Conservation (phyloP, 2,888 invertebrate genomes). For the Acanthosepion esculentum region DNA sequence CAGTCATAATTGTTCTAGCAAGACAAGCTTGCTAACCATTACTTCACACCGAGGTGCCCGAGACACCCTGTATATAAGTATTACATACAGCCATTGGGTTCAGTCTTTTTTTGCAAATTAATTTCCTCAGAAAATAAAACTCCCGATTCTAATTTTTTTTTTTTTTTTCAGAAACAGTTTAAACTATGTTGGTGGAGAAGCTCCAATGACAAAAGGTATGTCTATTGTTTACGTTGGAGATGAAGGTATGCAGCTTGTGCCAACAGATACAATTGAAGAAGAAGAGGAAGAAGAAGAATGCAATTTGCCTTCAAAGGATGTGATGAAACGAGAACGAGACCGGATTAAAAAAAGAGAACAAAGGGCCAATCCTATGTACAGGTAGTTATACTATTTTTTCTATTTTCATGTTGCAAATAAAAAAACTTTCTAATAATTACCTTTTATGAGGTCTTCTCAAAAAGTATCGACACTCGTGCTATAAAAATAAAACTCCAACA, state of each 20-base stretch:
- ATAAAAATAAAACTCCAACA: too few species aligned
- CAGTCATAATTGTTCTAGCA: too few species aligned
- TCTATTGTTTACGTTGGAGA: conserved; percentile 46
- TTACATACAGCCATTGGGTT: too few species aligned
- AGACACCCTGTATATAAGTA: too few species aligned
- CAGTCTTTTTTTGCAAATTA: not conserved
- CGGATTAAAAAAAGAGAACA: conserved; percentile 54
- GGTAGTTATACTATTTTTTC: conserved; percentile 48
- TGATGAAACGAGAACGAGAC: conserved; percentile 54
- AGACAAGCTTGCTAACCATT: too few species aligned
- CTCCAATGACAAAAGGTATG: conserved; percentile 37
- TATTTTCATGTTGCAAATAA: too few species aligned
- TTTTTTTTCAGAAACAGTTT: not conserved
- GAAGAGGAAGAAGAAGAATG: not conserved
- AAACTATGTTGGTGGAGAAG: not conserved
- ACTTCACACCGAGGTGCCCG: too few species aligned
- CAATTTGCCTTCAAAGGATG: conserved; percentile 39
- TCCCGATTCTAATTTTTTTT: not conserved
- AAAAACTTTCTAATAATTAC: too few species aligned
- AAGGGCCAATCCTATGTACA: conserved; percentile 54
- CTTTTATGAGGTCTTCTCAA: too few species aligned
- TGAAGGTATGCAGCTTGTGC: conserved; percentile 38
- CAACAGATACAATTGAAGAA: conserved; percentile 40
- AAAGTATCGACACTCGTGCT: too few species aligned
- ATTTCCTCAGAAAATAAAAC: not conserved